Conservation (phyloP, 2,797 vertebrate species). For the Heterohyrax brucei region DNA sequence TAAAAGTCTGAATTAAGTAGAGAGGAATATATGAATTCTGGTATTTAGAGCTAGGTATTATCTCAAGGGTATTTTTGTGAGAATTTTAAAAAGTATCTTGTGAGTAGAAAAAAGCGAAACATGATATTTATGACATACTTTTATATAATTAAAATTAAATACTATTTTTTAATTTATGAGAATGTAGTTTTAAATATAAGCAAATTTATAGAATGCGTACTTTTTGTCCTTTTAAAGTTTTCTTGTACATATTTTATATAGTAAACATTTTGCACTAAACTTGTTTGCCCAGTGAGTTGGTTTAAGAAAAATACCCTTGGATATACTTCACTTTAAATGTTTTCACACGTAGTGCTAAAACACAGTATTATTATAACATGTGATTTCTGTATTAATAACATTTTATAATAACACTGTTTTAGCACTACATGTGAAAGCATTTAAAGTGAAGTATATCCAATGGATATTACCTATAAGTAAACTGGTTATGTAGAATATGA, state of each 20-base stretch:
- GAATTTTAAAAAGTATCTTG: slow-evolving; percentile 55
- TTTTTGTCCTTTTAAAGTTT: slow-evolving; percentile 48
- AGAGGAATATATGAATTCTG: slow-evolving; percentile 40
- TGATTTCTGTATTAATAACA: not conserved
- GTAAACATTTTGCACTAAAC: slow-evolving; percentile 54
- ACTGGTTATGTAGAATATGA: slow-evolving; percentile 33
- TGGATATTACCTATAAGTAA: not conserved
- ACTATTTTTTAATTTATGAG: slow-evolving; percentile 31
- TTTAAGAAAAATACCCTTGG: slow-evolving; percentile 3
- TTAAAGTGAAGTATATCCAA: no score
- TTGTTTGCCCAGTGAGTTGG: slow-evolving; percentile 66
- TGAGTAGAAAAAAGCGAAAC: slow-evolving; percentile 41
- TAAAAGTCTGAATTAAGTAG: slow-evolving; percentile 47
- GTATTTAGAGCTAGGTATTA: slow-evolving; percentile 51
- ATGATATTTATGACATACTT: slow-evolving; percentile 47
- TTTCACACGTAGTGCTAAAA: slow-evolving; percentile 46
- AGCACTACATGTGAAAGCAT: no score
- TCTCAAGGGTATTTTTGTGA: slow-evolving; percentile 52
- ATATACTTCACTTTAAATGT: slow-evolving; percentile 62
- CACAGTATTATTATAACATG: slow-evolving; percentile 50
- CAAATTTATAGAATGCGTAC: slow-evolving; percentile 48
- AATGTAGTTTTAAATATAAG: slow-evolving; percentile 64
- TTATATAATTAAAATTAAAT: slow-evolving; percentile 70
- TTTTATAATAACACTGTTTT: no score
- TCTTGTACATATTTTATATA: slow-evolving; percentile 47